Percentiles rank a stretch among this genome's conserved stretches.
Evolutionary conservation across 2,888 invertebrate genomes (phyloP).

Genomic region (Tryphoninae sp.): DNA sequence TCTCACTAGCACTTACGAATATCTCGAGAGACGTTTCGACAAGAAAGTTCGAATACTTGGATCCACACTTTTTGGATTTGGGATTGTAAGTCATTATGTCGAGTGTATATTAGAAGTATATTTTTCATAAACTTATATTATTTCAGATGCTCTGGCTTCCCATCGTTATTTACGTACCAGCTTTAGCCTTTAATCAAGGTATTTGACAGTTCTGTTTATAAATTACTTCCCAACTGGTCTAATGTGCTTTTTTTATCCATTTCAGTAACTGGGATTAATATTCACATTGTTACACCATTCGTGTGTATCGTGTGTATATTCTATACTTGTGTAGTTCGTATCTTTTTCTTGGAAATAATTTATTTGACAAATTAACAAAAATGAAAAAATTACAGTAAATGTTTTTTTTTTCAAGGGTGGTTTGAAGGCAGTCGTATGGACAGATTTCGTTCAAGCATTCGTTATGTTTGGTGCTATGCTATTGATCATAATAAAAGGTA

Average conservation of each 20-base stretch:
- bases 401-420: slow-evolving; percentile 84
- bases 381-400: background rate
- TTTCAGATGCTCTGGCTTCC: slow-evolving; percentile 89
- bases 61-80: slow-evolving; percentile 86
- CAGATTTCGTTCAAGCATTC: slow-evolving; percentile 90
- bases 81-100: slow-evolving; percentile 84
- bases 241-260: slow-evolving; percentile 65
- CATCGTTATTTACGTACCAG: slow-evolving; percentile 90
- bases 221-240: slow-evolving; percentile 8
- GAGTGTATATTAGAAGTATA: slow-evolving; percentile 18
- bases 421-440: slow-evolving; percentile 91
- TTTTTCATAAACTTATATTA: slow-evolving; percentile 16
- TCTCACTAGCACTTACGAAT: slow-evolving; percentile 91
- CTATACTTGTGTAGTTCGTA: slow-evolving; percentile 90
- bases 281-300: slow-evolving; percentile 91
- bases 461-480: slow-evolving; percentile 90
- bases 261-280: slow-evolving; percentile 92
- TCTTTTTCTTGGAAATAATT: slow-evolving; percentile 4
- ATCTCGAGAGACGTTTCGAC: slow-evolving; percentile 88
- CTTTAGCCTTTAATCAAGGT: slow-evolving; percentile 92
- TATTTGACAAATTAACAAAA: slow-evolving; percentile 22
- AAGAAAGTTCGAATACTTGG: slow-evolving; percentile 87
- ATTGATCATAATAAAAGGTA: slow-evolving; percentile 88
- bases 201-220: slow-evolving; percentile 56
- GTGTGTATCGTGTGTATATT: slow-evolving; percentile 93